These are phyloP conservation scores for Drosophila takahashii DNA, from an alignment of 1,140 invertebrate genomes.

Conservation along the genomic window DNA sequence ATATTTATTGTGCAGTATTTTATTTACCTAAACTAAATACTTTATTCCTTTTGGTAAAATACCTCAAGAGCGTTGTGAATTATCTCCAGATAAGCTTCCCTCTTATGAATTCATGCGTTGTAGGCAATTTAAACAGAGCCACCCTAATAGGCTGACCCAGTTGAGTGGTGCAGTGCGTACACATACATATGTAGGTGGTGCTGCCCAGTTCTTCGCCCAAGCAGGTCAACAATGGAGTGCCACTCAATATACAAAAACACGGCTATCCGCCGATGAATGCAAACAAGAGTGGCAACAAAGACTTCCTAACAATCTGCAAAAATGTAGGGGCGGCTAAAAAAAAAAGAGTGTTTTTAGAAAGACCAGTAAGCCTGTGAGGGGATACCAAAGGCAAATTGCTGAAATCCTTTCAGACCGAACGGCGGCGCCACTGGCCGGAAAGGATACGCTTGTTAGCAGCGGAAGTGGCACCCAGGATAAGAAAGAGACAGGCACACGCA, in stretches of 20 bases:
- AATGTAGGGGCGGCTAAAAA: conserved; percentile 1
- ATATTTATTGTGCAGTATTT: too few relatives aligned
- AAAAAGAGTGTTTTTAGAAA: conserved; percentile 13
- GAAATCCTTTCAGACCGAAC: conserved; percentile 50
- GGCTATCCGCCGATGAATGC: conserved; percentile 49
- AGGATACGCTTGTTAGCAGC: conserved; percentile 77
- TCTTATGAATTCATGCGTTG: background rate
- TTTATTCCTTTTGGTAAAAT: background rate
- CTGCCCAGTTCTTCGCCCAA: conserved; percentile 23
- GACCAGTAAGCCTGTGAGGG: conserved; percentile 3
- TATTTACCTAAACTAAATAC: too few relatives aligned
- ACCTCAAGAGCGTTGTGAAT: background rate
- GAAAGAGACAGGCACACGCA: conserved; percentile 6
- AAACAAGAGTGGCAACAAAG: conserved; percentile 44
- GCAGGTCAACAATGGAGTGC: conserved; percentile 69
- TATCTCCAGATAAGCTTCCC: background rate
- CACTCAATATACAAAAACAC: conserved; percentile 68
- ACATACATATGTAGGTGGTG: conserved; percentile 15
- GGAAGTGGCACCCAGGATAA: conserved; percentile 62
- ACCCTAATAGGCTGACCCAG: conserved; percentile 36
- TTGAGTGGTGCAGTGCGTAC: conserved; percentile 24
- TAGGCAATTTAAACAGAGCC: background rate
- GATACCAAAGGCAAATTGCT: conserved; percentile 41
- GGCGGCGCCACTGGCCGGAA: conserved; percentile 48
- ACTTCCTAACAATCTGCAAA: conserved; percentile 14